These are phyloP conservation scores for Scelioninae gen. 2 DNA, from an alignment of 2,888 invertebrate species.

Conservation along the genomic window DNA sequence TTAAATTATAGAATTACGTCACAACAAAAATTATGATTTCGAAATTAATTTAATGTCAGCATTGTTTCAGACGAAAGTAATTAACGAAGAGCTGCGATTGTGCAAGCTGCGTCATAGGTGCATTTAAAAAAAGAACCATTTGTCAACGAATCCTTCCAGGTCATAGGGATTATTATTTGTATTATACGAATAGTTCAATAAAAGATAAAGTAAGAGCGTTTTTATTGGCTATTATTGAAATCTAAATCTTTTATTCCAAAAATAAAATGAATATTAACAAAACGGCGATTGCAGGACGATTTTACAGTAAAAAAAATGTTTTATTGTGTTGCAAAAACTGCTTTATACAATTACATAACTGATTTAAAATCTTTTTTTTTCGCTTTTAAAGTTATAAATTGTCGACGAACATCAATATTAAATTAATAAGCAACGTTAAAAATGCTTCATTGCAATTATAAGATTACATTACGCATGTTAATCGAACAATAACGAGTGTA, in stretches of 20 bases:
- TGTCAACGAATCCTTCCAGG: not conserved
- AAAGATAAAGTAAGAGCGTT: not conserved
- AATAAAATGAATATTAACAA: not conserved
- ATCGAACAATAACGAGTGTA: too few species aligned
- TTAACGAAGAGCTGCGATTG: conserved; percentile 7
- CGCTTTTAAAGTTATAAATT: too few species aligned
- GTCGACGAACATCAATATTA: too few species aligned
- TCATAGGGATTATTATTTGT: not conserved
- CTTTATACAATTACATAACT: too few species aligned
- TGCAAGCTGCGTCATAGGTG: not conserved
- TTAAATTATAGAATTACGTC: not conserved
- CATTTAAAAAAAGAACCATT: not conserved
- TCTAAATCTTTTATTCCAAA: not conserved
- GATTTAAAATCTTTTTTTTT: too few species aligned
- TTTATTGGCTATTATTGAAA: not conserved
- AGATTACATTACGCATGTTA: too few species aligned
- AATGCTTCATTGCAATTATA: too few species aligned
- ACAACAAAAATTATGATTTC: conserved; percentile 8
- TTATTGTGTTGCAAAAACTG: too few species aligned
- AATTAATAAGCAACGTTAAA: too few species aligned
- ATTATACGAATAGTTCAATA: not conserved
- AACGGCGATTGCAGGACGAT: too few species aligned
- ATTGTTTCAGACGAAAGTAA: conserved; percentile 13
- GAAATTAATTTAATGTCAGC: conserved; percentile 8
- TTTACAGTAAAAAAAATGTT: too few species aligned